phyloP scores from a whole-genome alignment of 2,797 vertebrate species.

The Astyanax mexicanus region DNA sequence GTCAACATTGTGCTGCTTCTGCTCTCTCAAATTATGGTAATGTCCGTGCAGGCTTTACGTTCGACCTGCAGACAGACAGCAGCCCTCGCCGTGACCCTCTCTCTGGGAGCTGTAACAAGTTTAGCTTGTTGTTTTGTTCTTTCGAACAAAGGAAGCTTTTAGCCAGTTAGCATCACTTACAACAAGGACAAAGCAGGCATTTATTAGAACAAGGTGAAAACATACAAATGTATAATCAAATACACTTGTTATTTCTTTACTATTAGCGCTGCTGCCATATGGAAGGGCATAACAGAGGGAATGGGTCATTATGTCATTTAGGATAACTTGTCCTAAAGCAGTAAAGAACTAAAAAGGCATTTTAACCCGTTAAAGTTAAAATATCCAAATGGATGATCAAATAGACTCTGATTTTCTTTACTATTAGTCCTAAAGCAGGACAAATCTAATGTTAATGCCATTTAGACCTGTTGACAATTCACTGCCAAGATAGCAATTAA shows the following conservation, averaged over 20 bases:
- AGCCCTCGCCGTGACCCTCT: constrained; percentile 58
- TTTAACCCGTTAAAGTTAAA: too few relatives aligned
- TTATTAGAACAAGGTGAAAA: constrained; percentile 37
- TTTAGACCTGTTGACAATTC: too few relatives aligned
- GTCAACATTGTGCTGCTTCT: constrained; percentile 44
- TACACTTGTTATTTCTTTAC: constrained; percentile 26
- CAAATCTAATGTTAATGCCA: too few relatives aligned
- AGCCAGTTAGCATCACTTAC: constrained; percentile 19
- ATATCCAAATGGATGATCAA: too few relatives aligned
- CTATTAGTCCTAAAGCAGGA: too few relatives aligned
- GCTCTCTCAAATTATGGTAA: constrained; percentile 56
- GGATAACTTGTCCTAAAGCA: background rate
- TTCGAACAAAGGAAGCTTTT: constrained; percentile 36
- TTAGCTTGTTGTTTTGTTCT: constrained; percentile 61
- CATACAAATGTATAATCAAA: constrained; percentile 41
- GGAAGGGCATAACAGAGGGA: constrained; percentile 28
- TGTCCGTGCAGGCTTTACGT: constrained; percentile 42
- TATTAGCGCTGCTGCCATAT: constrained; percentile 40
- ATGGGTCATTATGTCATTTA: background rate
- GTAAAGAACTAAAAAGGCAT: constrained; percentile 1
- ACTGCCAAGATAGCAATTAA: too few relatives aligned
- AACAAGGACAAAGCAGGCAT: constrained; percentile 35
- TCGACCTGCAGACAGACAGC: constrained; percentile 62
- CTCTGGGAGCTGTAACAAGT: constrained; percentile 65
- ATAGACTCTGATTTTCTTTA: too few relatives aligned